Percentiles rank a stretch among this genome's conserved stretches.
phyloP scores from a whole-genome alignment of 1,140 invertebrate genomes.

The Trissolcus basalis region DNA sequence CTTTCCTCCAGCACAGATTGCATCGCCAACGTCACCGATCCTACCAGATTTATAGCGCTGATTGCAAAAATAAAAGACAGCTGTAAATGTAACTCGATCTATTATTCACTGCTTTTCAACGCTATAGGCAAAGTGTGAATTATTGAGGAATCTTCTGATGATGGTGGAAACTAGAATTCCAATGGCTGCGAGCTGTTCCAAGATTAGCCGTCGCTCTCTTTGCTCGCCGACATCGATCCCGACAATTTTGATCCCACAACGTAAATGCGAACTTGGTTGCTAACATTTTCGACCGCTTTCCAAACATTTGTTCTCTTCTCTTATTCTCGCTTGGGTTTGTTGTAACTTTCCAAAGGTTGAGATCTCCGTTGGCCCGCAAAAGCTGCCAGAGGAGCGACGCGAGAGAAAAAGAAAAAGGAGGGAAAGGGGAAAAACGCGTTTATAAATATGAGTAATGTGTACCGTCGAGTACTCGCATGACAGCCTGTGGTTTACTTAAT shows the following conservation, averaged over 20 bases:
- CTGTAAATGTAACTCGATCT: constrained; percentile 40
- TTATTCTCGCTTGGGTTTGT: too few species aligned
- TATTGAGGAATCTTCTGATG: constrained; percentile 20
- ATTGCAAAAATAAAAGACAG: constrained; percentile 20
- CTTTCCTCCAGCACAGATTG: constrained; percentile 18
- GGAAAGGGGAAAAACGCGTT: constrained; percentile 25
- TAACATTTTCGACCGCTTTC: too few species aligned
- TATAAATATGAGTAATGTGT: constrained; percentile 61
- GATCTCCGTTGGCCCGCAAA: neutral
- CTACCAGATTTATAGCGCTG: constrained; percentile 49
- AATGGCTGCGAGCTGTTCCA: neutral
- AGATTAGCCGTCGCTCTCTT: neutral
- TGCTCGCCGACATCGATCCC: too few species aligned
- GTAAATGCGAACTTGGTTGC: too few species aligned
- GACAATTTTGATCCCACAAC: too few species aligned
- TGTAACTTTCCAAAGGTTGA: too few species aligned
- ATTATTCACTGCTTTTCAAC: constrained; percentile 43
- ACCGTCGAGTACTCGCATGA: constrained; percentile 57
- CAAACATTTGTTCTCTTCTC: too few species aligned
- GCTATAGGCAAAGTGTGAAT: constrained; percentile 42
- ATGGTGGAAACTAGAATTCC: constrained; percentile 9
- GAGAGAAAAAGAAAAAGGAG: constrained; percentile 21
- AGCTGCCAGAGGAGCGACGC: too few species aligned
- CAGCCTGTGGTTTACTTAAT: constrained; percentile 60
- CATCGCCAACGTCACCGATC: constrained; percentile 23